A percentile compares a stretch with the other conserved stretches of the same genome.
These are phyloP conservation scores for Cryptops parisi DNA, from an alignment of 2,888 invertebrate species.

Conservation along the genomic window DNA sequence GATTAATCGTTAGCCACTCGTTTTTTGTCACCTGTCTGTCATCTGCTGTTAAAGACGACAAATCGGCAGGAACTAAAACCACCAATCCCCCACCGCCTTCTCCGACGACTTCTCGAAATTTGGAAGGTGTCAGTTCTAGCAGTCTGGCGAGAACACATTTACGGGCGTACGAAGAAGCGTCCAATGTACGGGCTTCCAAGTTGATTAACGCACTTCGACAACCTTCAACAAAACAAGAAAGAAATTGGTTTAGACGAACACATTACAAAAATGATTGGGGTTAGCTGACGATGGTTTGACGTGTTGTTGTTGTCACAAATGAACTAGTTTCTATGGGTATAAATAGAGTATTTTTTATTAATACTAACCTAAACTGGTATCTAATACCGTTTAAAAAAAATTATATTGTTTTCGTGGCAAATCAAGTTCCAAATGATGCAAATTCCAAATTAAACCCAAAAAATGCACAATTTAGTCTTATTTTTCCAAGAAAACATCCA, in stretches of 20 bases:
- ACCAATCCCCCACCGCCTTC: constrained; percentile 63
- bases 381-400: too few species aligned
- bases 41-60: constrained; percentile 46
- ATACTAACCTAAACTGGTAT: too few species aligned
- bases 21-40: constrained; percentile 19
- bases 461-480: too few species aligned
- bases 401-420: too few species aligned
- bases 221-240: constrained; percentile 40
- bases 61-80: constrained; percentile 62
- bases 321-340: too few species aligned
- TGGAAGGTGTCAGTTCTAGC: constrained; percentile 62
- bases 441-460: too few species aligned
- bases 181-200: constrained; percentile 71
- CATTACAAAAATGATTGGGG: neutral
- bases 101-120: constrained; percentile 32
- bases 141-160: constrained; percentile 73
- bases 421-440: too few species aligned
- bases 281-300: neutral
- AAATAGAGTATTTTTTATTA: too few species aligned
- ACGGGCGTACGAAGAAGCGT: constrained; percentile 71
- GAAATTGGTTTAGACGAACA: too few species aligned
- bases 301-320: neutral
- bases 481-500: too few species aligned
- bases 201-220: constrained; percentile 72
- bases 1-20: too few species aligned